Evolutionary conservation across 1,140 invertebrate species (phyloP).

Genomic region (Pentalonia nigronervosa): DNA sequence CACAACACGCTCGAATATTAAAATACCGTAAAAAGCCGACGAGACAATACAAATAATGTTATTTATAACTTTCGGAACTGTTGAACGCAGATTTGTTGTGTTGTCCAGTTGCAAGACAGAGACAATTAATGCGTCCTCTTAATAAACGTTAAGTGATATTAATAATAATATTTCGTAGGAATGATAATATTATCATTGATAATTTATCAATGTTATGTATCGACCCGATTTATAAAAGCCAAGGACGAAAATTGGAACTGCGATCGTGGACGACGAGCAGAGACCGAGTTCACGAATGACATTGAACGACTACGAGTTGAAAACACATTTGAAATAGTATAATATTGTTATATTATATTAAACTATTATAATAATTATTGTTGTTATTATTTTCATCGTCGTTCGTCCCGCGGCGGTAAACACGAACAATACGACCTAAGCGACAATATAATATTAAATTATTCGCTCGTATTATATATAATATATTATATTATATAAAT

Average conservation of each 20-base stretch:
- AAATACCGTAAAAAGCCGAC: background rate
- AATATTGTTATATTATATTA: no score
- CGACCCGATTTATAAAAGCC: background rate
- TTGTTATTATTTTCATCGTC: no score
- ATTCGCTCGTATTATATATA: background rate
- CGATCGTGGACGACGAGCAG: background rate
- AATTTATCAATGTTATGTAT: background rate
- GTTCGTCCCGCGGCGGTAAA: background rate
- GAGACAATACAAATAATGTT: background rate
- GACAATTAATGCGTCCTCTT: background rate
- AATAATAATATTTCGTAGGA: background rate
- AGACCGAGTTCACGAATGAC: background rate
- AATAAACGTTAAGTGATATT: background rate
- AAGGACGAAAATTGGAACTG: background rate
- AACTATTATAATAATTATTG: background rate
- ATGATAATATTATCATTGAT: background rate
- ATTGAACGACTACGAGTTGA: background rate
- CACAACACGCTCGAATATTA: background rate
- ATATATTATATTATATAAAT: background rate
- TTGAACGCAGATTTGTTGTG: background rate
- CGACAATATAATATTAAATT: background rate
- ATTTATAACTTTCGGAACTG: background rate
- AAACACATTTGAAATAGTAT: slow-evolving; percentile 12
- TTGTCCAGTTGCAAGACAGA: background rate
- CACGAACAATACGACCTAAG: background rate